Conservation (phyloP, 1,140 invertebrate genomes). For the Musca vetustissima region DNA sequence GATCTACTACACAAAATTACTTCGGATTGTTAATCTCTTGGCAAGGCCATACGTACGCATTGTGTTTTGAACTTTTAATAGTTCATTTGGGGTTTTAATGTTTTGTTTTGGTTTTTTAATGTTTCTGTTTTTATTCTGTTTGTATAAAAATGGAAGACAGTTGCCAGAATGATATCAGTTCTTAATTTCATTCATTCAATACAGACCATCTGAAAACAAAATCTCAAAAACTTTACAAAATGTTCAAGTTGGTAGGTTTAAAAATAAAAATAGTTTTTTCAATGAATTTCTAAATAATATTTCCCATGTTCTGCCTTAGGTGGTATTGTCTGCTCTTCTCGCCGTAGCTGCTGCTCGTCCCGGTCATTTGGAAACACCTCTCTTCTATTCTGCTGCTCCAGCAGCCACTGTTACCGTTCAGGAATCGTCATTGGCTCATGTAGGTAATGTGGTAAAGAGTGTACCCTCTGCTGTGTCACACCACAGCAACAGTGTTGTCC, state of each 20-base stretch:
- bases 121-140: too few relatives aligned
- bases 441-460: constrained; percentile 45
- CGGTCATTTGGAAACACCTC: constrained; percentile 40
- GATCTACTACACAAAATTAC: too few relatives aligned
- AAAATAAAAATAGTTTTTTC: too few relatives aligned
- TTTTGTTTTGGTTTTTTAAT: too few relatives aligned
- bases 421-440: constrained; percentile 38
- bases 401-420: constrained; percentile 35
- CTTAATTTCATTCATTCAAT: constrained; percentile 36
- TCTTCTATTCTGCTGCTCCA: constrained; percentile 42
- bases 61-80: too few relatives aligned
- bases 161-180: neutral
- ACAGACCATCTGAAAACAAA: constrained; percentile 48
- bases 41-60: too few relatives aligned
- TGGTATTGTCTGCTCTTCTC: constrained; percentile 64
- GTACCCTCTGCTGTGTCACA: constrained; percentile 57
- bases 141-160: too few relatives aligned
- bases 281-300: too few relatives aligned
- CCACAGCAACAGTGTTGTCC: constrained; percentile 54
- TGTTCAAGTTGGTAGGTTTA: constrained; percentile 56
- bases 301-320: constrained; percentile 49
- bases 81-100: too few relatives aligned
- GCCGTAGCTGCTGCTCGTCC: constrained; percentile 62
- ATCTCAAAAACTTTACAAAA: constrained; percentile 35
- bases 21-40: too few relatives aligned